Base-by-base conservation (phyloP, 2,888 invertebrate genomes). In the Piscicola geometra region DNA sequence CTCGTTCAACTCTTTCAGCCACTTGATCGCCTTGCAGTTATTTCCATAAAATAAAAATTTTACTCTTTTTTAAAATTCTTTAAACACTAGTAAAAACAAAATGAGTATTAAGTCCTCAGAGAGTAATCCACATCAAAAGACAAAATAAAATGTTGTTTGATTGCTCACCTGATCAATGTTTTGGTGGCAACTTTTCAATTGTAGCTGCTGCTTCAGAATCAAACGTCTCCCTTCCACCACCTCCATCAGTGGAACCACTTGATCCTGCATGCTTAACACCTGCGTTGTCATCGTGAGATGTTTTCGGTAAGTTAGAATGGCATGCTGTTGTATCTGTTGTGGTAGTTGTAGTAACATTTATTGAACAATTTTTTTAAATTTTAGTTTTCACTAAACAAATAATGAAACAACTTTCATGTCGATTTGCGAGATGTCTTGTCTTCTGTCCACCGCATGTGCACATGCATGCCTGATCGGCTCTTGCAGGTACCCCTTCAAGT, bases 221-320 rank as follows among this genome's bases (percentile, higher is more conserved):
- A 93, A 86, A 83, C 90, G 90, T 82, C 91, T 90, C 79, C 92
- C 86, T 81, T 91, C 91, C 1, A 91, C 89, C 80, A 91, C 89
- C 81, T 92, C 92, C 79, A 56, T 3, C 60, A 56, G 3, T 21
- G 60, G n/a, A 25, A n/a, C 60, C 21, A 56, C 60, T 25, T 56
- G n/a, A 5, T 25, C 12, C 25, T 56, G 60, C 21, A 56, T 56
- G 21, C 25, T 25, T 21, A 25, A 21, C 25, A 56, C 60, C 60
- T 56, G 25, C 3, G 5, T 56, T 5, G 41, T n/a, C n/a, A n/a
- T n/a, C n/a, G n/a, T n/a, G n/a, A n/a, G n/a, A n/a, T n/a, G n/a
- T n/a, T n/a, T n/a, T n/a, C n/a, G n/a, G n/a, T n/a, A n/a, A n/a
- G n/a, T n/a, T n/a, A n/a, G n/a, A n/a, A n/a, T n/a, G n/a, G n/a